These are phyloP conservation scores for Pelusios castaneus DNA, from an alignment of 2,113 vertebrate genomes.

Conservation along the genomic window DNA sequence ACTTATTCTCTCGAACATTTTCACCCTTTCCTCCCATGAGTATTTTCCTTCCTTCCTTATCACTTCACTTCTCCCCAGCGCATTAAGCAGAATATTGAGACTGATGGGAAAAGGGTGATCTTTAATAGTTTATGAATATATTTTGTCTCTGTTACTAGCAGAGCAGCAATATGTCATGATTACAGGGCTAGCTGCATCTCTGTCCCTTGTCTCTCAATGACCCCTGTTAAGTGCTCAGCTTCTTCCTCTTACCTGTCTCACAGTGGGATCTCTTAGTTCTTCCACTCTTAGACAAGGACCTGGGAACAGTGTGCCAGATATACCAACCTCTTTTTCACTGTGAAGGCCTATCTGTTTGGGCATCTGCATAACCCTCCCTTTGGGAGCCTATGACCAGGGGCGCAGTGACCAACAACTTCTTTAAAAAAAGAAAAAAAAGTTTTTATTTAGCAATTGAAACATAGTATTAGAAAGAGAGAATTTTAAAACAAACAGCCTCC, in stretches of 20 bases:
- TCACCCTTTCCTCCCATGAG: background rate
- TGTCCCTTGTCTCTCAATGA: background rate
- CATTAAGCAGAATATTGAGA: background rate
- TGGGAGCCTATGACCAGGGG: background rate
- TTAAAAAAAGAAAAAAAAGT: background rate
- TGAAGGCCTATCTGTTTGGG: background rate
- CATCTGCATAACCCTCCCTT: background rate
- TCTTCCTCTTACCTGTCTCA: background rate
- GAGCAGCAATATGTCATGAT: background rate
- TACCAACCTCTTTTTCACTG: no score
- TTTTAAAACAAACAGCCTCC: background rate
- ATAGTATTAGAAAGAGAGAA: background rate
- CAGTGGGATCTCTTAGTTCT: background rate
- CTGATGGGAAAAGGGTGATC: background rate
- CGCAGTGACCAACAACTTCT: background rate
- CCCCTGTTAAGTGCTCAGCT: background rate
- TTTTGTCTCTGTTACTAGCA: background rate
- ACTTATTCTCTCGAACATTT: background rate
- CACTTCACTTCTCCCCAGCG: background rate
- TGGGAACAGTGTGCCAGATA: no score
- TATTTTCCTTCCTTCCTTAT: background rate
- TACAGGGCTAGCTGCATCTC: background rate
- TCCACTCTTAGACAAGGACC: background rate
- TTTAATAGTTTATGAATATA: background rate
- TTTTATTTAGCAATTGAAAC: background rate